Conservation (phyloP, 2,113 vertebrate species). For the Osmerus eperlanus region DNA sequence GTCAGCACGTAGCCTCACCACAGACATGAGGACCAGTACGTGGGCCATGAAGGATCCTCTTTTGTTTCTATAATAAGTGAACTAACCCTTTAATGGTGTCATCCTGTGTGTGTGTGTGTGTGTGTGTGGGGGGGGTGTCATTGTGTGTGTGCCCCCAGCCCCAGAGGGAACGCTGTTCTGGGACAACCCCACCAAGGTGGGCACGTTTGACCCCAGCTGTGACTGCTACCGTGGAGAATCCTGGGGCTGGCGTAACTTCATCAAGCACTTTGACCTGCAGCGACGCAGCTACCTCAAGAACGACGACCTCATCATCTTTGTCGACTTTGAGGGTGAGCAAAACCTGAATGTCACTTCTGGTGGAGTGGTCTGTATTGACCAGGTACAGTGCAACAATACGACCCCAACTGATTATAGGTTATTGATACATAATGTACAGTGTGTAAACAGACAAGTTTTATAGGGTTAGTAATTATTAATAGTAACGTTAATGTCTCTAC, state of each 20-base stretch:
- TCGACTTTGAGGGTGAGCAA: conserved; percentile 67
- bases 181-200: conserved; percentile 66
- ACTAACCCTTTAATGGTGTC: not conserved
- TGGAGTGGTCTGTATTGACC: not conserved
- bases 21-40: conserved; percentile 37
- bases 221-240: conserved; percentile 44
- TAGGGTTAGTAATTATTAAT: not conserved
- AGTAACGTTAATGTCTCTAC: conserved; percentile 14
- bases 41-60: not conserved
- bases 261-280: conserved; percentile 69
- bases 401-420: too few relatives aligned
- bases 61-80: not conserved
- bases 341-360: not conserved
- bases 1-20: conserved; percentile 78
- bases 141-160: conserved; percentile 30
- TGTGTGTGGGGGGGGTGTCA: not conserved
- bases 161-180: conserved; percentile 46
- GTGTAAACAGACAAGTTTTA: too few relatives aligned
- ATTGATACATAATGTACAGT: too few relatives aligned
- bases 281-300: conserved; percentile 70
- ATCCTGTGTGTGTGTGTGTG: not conserved
- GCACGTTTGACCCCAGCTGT: conserved; percentile 42
- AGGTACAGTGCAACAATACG: too few relatives aligned
- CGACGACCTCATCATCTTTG: conserved; percentile 71
- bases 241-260: conserved; percentile 61